phyloP scores from a whole-genome alignment of 1,140 invertebrate genomes.

The Bombus breviceps region DNA sequence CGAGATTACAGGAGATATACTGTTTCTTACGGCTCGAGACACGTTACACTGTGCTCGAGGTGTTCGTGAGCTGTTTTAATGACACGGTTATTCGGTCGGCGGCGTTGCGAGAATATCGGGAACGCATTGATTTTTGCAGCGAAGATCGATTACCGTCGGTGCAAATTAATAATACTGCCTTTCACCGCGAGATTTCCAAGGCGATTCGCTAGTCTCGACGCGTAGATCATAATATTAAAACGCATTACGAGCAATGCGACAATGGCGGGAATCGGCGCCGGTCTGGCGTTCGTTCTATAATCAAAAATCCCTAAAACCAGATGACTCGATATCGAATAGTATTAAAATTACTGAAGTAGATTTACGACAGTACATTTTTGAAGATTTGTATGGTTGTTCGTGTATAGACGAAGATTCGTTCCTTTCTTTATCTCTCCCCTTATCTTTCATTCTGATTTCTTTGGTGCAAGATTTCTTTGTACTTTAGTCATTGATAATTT shows the following conservation, averaged over 20 bases:
- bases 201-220: constrained; percentile 20
- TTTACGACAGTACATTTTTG: too few species aligned
- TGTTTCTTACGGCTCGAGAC: neutral
- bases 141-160: constrained; percentile 45
- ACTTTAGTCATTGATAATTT: too few species aligned
- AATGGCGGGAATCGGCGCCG: constrained; percentile 20
- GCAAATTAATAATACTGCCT: constrained; percentile 51
- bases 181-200: constrained; percentile 46
- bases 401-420: too few species aligned
- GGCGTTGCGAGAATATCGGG: constrained; percentile 28
- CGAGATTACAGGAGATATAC: neutral
- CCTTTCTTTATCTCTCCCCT: too few species aligned
- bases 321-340: neutral
- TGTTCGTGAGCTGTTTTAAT: constrained; percentile 22
- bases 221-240: constrained; percentile 21
- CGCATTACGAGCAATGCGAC: neutral
- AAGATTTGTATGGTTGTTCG: too few species aligned
- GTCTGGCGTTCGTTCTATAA: too few species aligned
- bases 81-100: constrained; percentile 15
- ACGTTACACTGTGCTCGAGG: neutral
- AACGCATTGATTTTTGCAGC: constrained; percentile 33
- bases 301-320: too few species aligned
- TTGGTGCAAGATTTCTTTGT: too few species aligned
- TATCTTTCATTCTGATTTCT: too few species aligned
- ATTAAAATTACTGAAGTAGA: neutral